Conservation (phyloP, 2,797 vertebrate genomes). For the Myiothlypis coronata region DNA sequence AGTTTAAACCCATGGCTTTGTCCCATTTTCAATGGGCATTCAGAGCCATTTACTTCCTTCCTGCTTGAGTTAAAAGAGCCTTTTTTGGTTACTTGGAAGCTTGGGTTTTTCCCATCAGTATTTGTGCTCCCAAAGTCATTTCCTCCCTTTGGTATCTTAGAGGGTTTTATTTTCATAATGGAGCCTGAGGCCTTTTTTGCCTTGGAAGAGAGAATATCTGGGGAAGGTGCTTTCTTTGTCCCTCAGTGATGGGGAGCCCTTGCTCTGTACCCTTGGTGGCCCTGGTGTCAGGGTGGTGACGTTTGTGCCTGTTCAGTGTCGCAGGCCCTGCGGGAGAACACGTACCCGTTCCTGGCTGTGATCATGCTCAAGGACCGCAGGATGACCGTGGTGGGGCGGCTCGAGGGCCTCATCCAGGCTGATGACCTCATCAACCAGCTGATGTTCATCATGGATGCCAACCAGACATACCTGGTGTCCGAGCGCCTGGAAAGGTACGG, state of each 20-base stretch:
- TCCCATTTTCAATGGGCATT: not conserved
- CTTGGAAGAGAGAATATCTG: not conserved
- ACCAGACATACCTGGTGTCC: slow-evolving; percentile 94
- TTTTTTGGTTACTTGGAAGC: not conserved
- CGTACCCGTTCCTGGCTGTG: slow-evolving; percentile 97
- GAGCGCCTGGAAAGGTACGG: slow-evolving; percentile 92
- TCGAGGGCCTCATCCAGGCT: slow-evolving; percentile 95
- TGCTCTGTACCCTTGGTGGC: not conserved
- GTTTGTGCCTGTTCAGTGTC: slow-evolving; percentile 80
- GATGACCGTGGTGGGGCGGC: slow-evolving; percentile 95
- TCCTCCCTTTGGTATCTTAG: not conserved
- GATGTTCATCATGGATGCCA: slow-evolving; percentile 97
- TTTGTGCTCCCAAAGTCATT: not conserved
- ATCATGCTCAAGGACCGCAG: slow-evolving; percentile 97
- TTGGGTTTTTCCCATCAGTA: not conserved
- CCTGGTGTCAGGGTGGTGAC: not conserved
- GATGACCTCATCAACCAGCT: slow-evolving; percentile 96
- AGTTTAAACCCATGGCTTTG: not conserved
- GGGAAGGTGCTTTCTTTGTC: not conserved
- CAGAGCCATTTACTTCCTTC: not conserved
- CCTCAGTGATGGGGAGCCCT: not conserved
- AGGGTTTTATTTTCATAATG: not conserved
- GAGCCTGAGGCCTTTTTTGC: not conserved
- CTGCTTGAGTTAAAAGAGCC: not conserved
- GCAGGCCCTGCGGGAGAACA: slow-evolving; percentile 95